phyloP scores from a whole-genome alignment of 92 coral and sea anemone genomes.

The Phymanthus crucifer region DNA sequence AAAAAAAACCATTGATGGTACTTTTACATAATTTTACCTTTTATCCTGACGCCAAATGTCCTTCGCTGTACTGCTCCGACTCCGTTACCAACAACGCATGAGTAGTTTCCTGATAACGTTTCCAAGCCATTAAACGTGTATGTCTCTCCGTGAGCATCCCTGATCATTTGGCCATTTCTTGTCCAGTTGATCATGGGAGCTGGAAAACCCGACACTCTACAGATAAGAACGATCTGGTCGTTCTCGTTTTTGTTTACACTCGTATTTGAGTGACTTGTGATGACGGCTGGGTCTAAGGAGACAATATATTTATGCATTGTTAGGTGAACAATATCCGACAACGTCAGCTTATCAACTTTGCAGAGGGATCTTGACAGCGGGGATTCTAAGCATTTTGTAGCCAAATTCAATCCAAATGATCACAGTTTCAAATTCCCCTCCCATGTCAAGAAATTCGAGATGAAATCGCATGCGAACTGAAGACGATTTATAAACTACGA shows the following conservation, averaged over 20 bases:
- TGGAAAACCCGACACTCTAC: conserved; percentile 25
- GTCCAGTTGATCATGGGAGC: conserved; percentile 47
- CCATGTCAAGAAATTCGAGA: too few relatives aligned
- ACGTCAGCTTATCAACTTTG: too few relatives aligned
- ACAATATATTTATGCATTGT: neutral
- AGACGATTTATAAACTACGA: too few relatives aligned
- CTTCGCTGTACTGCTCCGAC: neutral
- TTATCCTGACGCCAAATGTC: neutral
- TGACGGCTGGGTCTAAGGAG: conserved; percentile 10
- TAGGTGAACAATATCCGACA: neutral
- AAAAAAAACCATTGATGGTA: neutral
- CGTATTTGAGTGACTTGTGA: neutral
- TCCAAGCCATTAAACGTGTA: neutral
- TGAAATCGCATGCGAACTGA: too few relatives aligned
- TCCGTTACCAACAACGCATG: neutral
- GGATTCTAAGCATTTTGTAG: too few relatives aligned
- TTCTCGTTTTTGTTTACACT: neutral
- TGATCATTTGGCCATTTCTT: conserved; percentile 8
- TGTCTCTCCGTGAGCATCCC: neutral
- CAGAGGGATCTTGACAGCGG: too few relatives aligned
- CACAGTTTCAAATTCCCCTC: too few relatives aligned
- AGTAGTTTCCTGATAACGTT: neutral
- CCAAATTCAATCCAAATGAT: too few relatives aligned
- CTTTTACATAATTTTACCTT: neutral
- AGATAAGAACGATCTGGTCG: neutral